A percentile compares a stretch with the other conserved stretches of the same genome.
phyloP scores from a whole-genome alignment of 2,113 vertebrate genomes.

The Puma concolor region DNA sequence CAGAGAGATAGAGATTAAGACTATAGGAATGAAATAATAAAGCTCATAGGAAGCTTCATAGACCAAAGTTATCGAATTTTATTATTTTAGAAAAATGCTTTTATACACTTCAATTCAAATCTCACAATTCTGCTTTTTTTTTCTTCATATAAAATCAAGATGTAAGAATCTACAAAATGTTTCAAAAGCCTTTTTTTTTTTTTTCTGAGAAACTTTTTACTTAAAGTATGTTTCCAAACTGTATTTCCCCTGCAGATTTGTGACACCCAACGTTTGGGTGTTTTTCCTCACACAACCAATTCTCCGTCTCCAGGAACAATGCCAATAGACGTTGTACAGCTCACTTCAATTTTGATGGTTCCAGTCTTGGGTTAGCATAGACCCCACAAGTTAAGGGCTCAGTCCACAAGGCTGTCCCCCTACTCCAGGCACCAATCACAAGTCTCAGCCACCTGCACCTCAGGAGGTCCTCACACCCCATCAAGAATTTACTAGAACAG shows the following conservation, averaged over 20 bases:
- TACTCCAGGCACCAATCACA: no score
- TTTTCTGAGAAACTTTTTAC: neutral
- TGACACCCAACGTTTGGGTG: neutral
- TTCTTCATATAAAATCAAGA: neutral
- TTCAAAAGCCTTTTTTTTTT: neutral
- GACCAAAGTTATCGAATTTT: neutral
- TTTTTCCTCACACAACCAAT: neutral
- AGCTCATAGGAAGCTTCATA: neutral
- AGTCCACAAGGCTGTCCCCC: neutral
- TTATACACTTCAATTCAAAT: neutral
- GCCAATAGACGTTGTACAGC: neutral
- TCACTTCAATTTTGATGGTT: neutral
- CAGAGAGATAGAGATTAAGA: neutral
- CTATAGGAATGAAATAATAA: neutral
- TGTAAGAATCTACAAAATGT: neutral
- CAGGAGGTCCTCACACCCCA: neutral
- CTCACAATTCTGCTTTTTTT: neutral
- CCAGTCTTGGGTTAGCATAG: neutral
- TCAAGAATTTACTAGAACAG: neutral
- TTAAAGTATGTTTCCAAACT: neutral
- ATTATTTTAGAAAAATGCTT: neutral
- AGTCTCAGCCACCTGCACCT: fast-evolving
- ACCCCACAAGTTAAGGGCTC: neutral
- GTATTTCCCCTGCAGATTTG: neutral
- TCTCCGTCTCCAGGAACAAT: neutral